Percentiles rank a stretch among this genome's conserved stretches.
phyloP scores from a whole-genome alignment of 2,888 invertebrate species.

The Zootermopsis nevadensis region DNA sequence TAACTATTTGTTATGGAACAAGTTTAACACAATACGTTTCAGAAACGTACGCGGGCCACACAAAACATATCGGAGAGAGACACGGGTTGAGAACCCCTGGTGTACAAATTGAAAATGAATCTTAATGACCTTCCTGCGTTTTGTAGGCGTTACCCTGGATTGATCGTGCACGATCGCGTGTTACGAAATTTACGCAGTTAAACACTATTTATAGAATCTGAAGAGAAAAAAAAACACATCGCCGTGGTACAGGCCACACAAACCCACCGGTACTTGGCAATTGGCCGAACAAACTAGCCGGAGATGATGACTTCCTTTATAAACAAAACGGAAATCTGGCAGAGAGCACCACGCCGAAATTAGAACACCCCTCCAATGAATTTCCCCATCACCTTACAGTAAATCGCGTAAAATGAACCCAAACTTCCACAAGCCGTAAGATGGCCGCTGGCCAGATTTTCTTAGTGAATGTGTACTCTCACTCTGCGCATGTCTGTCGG shows the following conservation, averaged over 20 bases:
- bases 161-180: background rate
- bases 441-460: background rate
- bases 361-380: slow-evolving; percentile 26
- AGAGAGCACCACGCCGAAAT: background rate
- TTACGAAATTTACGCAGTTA: slow-evolving; percentile 4
- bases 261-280: background rate
- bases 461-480: background rate
- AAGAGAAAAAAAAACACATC: slow-evolving; percentile 17
- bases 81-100: too few species aligned
- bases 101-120: background rate
- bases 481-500: background rate
- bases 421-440: background rate
- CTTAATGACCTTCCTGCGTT: slow-evolving; percentile 12
- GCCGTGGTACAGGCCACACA: background rate
- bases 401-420: background rate
- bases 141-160: background rate
- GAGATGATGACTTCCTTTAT: slow-evolving; percentile 29
- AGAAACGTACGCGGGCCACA: too few species aligned
- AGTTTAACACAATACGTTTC: too few species aligned
- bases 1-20: too few species aligned
- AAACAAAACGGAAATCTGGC: background rate
- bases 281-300: background rate
- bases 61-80: too few species aligned
- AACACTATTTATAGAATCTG: slow-evolving; percentile 14
- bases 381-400: background rate